phyloP scores from a whole-genome alignment of 2,888 invertebrate genomes.

The Erpobdella octoculata region DNA sequence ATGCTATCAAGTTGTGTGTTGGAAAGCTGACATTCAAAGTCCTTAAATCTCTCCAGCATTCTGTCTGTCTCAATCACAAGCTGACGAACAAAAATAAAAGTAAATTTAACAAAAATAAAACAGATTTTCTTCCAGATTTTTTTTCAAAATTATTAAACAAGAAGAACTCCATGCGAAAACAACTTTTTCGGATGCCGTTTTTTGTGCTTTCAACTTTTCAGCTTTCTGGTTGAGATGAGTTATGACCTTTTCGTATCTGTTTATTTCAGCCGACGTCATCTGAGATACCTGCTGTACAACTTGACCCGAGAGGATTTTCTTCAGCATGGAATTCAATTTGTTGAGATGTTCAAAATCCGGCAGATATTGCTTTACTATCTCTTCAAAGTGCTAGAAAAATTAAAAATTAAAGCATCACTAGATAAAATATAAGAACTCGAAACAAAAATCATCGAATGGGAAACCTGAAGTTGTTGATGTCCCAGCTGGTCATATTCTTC shows the following conservation, averaged over 20 bases:
- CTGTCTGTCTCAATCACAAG: neutral
- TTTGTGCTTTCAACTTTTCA: neutral
- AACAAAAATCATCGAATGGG: neutral
- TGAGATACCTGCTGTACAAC: neutral
- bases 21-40: neutral
- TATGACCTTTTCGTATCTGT: neutral
- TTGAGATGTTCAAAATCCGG: neutral
- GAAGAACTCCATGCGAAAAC: too few species aligned
- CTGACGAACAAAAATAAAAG: neutral
- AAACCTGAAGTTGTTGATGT: neutral
- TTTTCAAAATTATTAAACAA: neutral
- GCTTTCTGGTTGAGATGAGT: neutral
- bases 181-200: neutral
- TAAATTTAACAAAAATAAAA: neutral
- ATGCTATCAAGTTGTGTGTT: neutral
- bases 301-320: neutral
- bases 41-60: neutral
- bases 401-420: neutral
- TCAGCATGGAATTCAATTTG: neutral
- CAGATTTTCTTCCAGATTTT: too few species aligned
- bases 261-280: neutral
- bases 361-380: neutral
- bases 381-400: neutral
- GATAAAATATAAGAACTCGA: neutral
- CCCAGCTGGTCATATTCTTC: neutral